Evolutionary conservation across 2,113 vertebrate species (phyloP), one percentile per base, ranked within the genome.

Genomic region (Eira barbara): DNA sequence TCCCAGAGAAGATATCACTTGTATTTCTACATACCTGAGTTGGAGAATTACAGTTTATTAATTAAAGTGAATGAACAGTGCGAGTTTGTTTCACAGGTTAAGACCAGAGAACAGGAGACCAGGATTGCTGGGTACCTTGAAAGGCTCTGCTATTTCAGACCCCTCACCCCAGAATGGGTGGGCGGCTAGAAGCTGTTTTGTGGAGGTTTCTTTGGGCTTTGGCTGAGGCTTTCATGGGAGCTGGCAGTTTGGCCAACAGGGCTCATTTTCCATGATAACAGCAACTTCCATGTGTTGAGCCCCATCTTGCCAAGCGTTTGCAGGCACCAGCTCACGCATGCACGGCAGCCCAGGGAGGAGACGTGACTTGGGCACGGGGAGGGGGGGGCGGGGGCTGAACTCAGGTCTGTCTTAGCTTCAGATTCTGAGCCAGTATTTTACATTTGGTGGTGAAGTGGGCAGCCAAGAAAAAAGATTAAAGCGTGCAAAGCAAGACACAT

Each of bases 401-500:
- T 55, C 45, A 57, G 78, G 52, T 52, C 76, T 63, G 25, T 71
- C 81, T 47, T 27, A 52, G 29, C 45, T 87, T 78, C 27, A 31
- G 42, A 47, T 78, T 25, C 69, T 59, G 61, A 80, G 69, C 12
- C 55, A 36, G 23, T 8, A 13, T 18, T 69, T 93, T 81, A 52
- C 39, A 7, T 67, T 67, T 55, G 27, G 27, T 80, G 71, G 39
- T 27, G 4, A 71, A 82, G 95, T 3, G 36, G 59, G 31, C 42
- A 88, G 59, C 59, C 76, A 67, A 69, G 65, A 25, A 94, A 94
- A 89, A 78, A 18, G 39, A 76, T 4, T 82, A 88, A 71, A 36
- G 27, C 4, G 1, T n/a, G 59, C 74, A 81, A n/a, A 83, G 47
- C 6, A 23, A 47, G 49, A 63, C 34, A 52, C 31, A 17, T 2